A percentile compares a stretch with the other conserved stretches of the same genome.
Conservation (phyloP, 2,113 vertebrate species). For the Perca fluviatilis region DNA sequence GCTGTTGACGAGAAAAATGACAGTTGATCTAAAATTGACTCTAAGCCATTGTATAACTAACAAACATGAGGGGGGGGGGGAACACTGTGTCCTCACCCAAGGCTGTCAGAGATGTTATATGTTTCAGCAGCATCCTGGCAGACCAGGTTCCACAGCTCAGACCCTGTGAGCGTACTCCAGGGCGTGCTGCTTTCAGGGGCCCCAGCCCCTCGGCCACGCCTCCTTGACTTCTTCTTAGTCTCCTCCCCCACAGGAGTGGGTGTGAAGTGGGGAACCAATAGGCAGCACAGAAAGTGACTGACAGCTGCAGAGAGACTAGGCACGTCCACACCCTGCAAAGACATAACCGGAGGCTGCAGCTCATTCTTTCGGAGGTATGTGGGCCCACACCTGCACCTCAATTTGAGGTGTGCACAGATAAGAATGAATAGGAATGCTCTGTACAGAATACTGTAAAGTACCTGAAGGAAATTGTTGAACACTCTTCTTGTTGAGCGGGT, state of each 20-base stretch:
- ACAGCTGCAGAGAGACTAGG: slow-evolving; percentile 83
- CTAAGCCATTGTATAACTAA: neutral
- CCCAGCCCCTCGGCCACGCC: slow-evolving; percentile 79
- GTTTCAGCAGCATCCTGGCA: slow-evolving; percentile 83
- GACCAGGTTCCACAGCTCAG: slow-evolving; percentile 86
- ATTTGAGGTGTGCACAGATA: neutral
- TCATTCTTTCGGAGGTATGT: neutral
- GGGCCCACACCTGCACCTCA: neutral
- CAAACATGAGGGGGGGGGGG: neutral
- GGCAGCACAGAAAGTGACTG: slow-evolving; percentile 88
- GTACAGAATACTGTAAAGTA: slow-evolving; percentile 37
- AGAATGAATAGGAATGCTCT: neutral
- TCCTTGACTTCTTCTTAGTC: slow-evolving; percentile 83
- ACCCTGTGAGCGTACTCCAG: slow-evolving; percentile 83
- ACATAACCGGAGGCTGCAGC: slow-evolving; percentile 24
- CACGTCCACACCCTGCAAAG: slow-evolving; percentile 82
- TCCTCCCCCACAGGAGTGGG: slow-evolving; percentile 80
- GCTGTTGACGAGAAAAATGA: slow-evolving; percentile 64
- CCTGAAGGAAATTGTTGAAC: slow-evolving; percentile 86
- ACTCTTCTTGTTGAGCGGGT: slow-evolving; percentile 82
- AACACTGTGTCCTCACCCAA: slow-evolving; percentile 75
- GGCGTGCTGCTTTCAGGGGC: slow-evolving; percentile 78
- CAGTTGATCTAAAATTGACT: neutral
- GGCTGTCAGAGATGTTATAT: slow-evolving; percentile 77
- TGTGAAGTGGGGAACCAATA: slow-evolving; percentile 84